These are phyloP conservation scores for Neodiprion virginianus DNA, from an alignment of 1,140 invertebrate species.

Conservation along the genomic window DNA sequence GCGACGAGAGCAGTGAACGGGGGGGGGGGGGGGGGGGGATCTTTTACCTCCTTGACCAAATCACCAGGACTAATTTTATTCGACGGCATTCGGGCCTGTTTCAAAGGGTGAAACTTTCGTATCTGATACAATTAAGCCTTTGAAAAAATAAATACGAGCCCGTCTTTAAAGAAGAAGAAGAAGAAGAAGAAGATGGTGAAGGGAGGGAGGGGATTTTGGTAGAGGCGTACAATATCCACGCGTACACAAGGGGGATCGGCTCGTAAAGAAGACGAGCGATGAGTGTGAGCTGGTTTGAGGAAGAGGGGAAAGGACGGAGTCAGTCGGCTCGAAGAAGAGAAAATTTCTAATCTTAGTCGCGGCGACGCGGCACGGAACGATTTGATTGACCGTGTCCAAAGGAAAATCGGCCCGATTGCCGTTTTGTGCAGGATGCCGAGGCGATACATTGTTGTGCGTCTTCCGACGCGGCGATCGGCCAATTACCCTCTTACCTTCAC, in stretches of 20 bases:
- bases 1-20: background rate
- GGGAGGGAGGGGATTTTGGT: background rate
- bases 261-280: background rate
- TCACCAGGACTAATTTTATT: conserved; percentile 1
- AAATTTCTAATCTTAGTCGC: conserved; percentile 32
- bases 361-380: background rate
- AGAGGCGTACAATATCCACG: background rate
- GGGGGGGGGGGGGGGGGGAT: background rate
- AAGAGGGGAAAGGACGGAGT: background rate
- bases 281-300: background rate
- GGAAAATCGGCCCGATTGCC: conserved; percentile 28
- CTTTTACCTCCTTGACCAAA: conserved; percentile 5
- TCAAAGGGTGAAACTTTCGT: conserved; percentile 3
- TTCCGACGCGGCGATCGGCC: conserved; percentile 19
- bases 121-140: conserved; percentile 12
- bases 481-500: conserved; percentile 9
- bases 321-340: background rate
- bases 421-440: conserved; percentile 23
- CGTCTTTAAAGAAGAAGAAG: background rate
- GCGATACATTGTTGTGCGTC: conserved; percentile 16
- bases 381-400: conserved; percentile 27
- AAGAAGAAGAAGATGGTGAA: background rate
- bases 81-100: background rate
- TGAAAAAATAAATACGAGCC: conserved; percentile 11
- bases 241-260: background rate